Conservation (phyloP, 2,888 invertebrate species). For the Dicycla oo region DNA sequence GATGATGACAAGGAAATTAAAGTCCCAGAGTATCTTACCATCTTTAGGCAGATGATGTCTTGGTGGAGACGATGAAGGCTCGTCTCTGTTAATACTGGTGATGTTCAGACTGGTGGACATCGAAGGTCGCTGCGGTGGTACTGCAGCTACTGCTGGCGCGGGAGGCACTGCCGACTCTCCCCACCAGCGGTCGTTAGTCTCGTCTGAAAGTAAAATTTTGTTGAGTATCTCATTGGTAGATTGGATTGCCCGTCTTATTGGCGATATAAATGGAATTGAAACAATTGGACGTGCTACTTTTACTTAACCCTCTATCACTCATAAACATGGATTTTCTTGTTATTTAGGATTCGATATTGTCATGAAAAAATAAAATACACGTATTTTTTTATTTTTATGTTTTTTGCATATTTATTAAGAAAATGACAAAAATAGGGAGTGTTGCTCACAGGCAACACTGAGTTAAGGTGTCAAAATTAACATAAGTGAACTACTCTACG, state of each 20-base stretch:
- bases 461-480: no score
- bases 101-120: constrained; percentile 78
- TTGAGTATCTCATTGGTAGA: neutral
- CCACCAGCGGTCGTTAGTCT: constrained; percentile 87
- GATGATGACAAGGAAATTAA: neutral
- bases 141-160: constrained; percentile 87
- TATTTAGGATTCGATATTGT: no score
- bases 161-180: constrained; percentile 87
- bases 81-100: constrained; percentile 77
- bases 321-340: no score
- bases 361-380: no score
- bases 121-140: constrained; percentile 85
- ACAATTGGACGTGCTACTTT: no score
- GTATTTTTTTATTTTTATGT: no score
- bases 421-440: no score
- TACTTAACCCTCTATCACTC: no score
- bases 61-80: constrained; percentile 81
- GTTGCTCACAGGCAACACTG: no score
- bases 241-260: neutral
- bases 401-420: no score
- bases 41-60: constrained; percentile 81
- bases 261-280: neutral
- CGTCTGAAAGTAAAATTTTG: constrained; percentile 73
- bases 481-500: no score
- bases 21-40: constrained; percentile 68